A percentile compares a stretch with the other conserved stretches of the same genome.
These are phyloP conservation scores for Megaustenia siamemsis DNA, from an alignment of 2,888 invertebrate species.

Conservation along the genomic window DNA sequence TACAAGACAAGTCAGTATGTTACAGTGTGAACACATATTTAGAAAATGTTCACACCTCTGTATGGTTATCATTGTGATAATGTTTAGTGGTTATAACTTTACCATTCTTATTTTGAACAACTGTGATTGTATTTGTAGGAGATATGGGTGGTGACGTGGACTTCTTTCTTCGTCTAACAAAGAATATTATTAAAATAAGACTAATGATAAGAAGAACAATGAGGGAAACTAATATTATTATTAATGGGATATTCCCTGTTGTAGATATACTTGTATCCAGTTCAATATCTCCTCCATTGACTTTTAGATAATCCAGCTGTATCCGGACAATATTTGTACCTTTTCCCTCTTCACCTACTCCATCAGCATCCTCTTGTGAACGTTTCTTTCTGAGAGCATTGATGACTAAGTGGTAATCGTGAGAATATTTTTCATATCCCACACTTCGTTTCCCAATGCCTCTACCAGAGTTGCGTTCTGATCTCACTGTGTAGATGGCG, in stretches of 20 bases:
- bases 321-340: constrained; percentile 75
- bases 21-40: not conserved
- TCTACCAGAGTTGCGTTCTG: constrained; percentile 58
- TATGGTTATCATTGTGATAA: constrained; percentile 55
- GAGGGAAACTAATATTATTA: constrained; percentile 68
- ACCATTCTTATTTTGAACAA: constrained; percentile 62
- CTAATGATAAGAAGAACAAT: constrained; percentile 64
- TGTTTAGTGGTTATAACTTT: constrained; percentile 56
- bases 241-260: constrained; percentile 60
- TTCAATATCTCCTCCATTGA: constrained; percentile 59
- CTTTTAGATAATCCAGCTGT: constrained; percentile 60
- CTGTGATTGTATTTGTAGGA: constrained; percentile 71
- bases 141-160: constrained; percentile 69
- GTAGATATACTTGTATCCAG: constrained; percentile 60
- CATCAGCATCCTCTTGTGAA: constrained; percentile 61
- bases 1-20: not conserved
- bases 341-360: constrained; percentile 63
- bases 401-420: constrained; percentile 21
- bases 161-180: constrained; percentile 66
- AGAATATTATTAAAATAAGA: constrained; percentile 64
- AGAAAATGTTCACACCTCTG: constrained; percentile 55
- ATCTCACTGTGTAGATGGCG: constrained; percentile 71
- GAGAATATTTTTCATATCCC: not conserved
- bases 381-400: constrained; percentile 55
- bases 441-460: constrained; percentile 60